Evolutionary conservation across 2,888 invertebrate species (phyloP).

Genomic region (Tiliacea aurago): DNA sequence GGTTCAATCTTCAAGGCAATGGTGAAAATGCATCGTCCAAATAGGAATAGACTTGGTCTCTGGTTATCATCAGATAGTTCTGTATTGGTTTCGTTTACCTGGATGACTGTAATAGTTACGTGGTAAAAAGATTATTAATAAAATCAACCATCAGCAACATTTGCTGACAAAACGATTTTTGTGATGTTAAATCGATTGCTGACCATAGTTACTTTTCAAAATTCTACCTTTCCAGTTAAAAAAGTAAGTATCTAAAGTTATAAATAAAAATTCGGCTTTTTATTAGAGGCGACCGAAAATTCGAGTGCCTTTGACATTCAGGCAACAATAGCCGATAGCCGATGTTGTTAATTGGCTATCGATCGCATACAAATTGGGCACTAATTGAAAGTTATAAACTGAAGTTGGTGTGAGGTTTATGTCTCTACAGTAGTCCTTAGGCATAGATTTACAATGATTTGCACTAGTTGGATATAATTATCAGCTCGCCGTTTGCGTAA

Average conservation of each 20-base stretch:
- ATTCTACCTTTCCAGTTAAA: conserved; percentile 2
- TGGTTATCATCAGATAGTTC: neutral
- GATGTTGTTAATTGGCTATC: conserved; percentile 42
- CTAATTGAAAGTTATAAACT: conserved; percentile 31
- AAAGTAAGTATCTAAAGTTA: conserved; percentile 20
- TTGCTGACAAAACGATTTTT: neutral
- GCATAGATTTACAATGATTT: neutral
- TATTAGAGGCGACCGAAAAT: conserved; percentile 29
- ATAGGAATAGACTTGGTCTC: neutral
- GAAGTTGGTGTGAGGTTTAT: neutral
- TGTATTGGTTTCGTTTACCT: neutral
- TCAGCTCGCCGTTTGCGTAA: neutral
- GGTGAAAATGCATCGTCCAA: neutral
- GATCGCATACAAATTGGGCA: conserved; percentile 33
- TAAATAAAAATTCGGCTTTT: conserved; percentile 38
- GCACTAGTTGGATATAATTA: too few species aligned
- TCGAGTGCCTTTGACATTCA: conserved; percentile 35
- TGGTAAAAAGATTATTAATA: too few species aligned
- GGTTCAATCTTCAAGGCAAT: neutral
- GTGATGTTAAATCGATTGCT: neutral
- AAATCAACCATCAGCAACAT: neutral
- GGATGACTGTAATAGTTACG: neutral
- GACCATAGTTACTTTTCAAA: neutral
- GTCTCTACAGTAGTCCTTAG: neutral
- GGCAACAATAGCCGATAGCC: conserved; percentile 37